phyloP scores from a whole-genome alignment of 2,888 invertebrate species.

The Polylopha cassiicola region DNA sequence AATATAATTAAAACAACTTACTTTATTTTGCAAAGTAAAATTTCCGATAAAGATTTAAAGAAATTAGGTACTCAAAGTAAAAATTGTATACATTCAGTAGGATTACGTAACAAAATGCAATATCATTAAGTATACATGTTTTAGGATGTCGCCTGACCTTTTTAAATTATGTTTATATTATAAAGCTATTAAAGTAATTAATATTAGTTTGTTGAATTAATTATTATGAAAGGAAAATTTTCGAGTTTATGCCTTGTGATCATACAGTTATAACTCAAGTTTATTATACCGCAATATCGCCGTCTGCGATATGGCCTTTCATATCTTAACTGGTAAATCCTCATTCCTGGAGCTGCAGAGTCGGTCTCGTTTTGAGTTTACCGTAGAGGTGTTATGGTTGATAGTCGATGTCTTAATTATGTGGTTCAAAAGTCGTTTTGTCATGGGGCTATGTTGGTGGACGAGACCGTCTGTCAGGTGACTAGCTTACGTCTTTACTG shows the following conservation, averaged over 20 bases:
- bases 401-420: not conserved
- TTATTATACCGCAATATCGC: not conserved
- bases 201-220: no score
- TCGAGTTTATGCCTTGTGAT: no score
- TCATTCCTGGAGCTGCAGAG: constrained; percentile 35
- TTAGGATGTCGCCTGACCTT: no score
- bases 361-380: constrained; percentile 4
- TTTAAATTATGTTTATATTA: no score
- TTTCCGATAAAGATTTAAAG: no score
- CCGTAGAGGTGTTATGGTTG: not conserved
- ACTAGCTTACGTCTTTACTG: constrained; percentile 54
- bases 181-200: no score
- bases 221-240: no score
- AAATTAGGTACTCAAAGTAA: no score
- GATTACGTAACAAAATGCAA: constrained; percentile 1
- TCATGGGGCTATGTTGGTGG: constrained; percentile 26
- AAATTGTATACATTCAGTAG: no score
- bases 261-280: no score
- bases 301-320: constrained; percentile 31
- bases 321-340: constrained; percentile 42
- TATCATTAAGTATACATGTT: not conserved
- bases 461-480: constrained; percentile 61
- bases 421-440: constrained; percentile 27
- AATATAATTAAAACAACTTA: no score
- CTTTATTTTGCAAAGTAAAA: no score